phyloP scores from a whole-genome alignment of 1,140 invertebrate species.

The Pteromalus puparum region DNA sequence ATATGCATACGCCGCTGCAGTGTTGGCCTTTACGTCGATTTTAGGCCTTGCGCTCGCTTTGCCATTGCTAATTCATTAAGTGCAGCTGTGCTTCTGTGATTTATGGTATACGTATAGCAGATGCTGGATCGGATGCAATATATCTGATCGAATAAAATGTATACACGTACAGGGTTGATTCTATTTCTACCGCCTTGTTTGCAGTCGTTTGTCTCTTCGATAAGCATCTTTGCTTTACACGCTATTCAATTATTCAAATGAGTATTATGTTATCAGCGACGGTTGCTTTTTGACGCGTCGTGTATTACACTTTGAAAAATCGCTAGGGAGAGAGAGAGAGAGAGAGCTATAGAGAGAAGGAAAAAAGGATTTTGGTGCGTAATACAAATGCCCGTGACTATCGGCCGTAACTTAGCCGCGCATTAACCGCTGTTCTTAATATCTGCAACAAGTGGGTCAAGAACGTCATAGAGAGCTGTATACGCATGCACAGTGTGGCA shows the following conservation, averaged over 20 bases:
- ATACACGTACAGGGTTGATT: neutral
- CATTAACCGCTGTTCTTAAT: slow-evolving; percentile 34
- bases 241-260: neutral
- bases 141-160: neutral
- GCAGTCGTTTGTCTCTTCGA: neutral
- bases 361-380: neutral
- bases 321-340: too few species aligned
- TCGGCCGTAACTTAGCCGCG: neutral
- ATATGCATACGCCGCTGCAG: neutral
- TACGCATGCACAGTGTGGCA: neutral
- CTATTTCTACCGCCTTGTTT: too few species aligned
- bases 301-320: too few species aligned
- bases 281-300: too few species aligned
- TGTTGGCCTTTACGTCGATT: slow-evolving; percentile 7
- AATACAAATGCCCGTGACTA: slow-evolving; percentile 32
- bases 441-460: slow-evolving; percentile 55
- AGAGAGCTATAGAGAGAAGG: neutral
- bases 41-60: slow-evolving; percentile 4
- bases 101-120: neutral
- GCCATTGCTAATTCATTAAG: neutral
- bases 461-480: slow-evolving; percentile 33
- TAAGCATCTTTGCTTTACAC: neutral
- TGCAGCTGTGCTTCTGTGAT: neutral
- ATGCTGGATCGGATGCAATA: neutral
- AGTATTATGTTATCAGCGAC: neutral